Base-by-base conservation (phyloP, 1,140 invertebrate genomes). In the Papilio glaucus region DNA sequence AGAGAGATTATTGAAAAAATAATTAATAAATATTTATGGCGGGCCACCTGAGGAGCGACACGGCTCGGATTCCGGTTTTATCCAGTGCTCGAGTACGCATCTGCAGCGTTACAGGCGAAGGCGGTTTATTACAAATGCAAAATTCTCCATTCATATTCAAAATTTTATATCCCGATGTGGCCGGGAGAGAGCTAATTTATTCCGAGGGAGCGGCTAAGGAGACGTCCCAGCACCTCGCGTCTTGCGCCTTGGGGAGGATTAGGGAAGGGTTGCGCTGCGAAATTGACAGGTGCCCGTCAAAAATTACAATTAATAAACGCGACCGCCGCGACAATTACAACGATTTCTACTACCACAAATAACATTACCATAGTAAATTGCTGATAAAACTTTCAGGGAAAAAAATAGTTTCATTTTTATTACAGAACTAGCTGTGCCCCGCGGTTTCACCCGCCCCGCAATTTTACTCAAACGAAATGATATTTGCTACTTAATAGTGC, bases 101-200 rank as follows among this genome's bases (percentile, higher is more conserved):
- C 90, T 91, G 90, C 84, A 85, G 80, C 82, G 77, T 81, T 82
- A 87, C 86, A 80, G 76, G 84, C 79, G 76, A 86, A 89, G 85
- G 82, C 89, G 87, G 87, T 95, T 96, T 95, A 96, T 96, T 96
- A 96, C 94, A 94, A 94, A 96, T 96, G 96, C 95, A 96, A 96
- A 96, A 96, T 95, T 95, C 95, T 94, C 95, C 95, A 96, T 96
- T 96, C 96, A 96, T 96, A 96, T 96, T 96, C 96, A 96, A 96
- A 96, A 96, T 96, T 96, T 96, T 96, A 96, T 96, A 96, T 96
- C 95, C 95, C 95, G 89, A 93, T 94, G 94, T 94, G 94, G 90
- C 83, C 85, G 87, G 89, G 93, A 93, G 94, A 89, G 85, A 92
- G 94, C 94, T 95, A 95, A 95, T 95, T 95, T 95, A 95, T 95